A percentile compares a stretch with the other conserved stretches of the same genome.
phyloP scores from a whole-genome alignment of 2,797 vertebrate genomes.

The Allobates femoralis region DNA sequence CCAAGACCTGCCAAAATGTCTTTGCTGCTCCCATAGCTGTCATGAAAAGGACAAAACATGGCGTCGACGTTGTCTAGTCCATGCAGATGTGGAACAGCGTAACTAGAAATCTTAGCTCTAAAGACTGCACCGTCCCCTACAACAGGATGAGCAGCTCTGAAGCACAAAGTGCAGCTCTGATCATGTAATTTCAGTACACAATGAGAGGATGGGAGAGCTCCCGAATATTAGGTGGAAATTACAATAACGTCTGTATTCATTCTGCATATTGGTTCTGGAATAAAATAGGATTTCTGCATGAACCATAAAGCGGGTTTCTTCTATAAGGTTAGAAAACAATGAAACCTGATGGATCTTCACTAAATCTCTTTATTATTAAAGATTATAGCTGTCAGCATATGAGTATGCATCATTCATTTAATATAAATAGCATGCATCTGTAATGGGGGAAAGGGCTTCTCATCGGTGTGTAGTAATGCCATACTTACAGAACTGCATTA shows the following conservation, averaged over 20 bases:
- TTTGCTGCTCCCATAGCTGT: no score
- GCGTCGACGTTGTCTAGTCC: no score
- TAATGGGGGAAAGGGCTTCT: conserved; percentile 39
- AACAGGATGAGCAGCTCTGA: neutral
- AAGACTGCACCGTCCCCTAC: no score
- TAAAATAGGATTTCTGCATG: neutral
- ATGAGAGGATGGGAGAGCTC: neutral
- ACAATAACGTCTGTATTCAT: neutral
- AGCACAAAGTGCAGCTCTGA: neutral
- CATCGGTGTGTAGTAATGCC: conserved; percentile 25
- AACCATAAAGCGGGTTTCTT: neutral
- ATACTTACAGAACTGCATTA: conserved; percentile 52
- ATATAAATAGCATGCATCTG: conserved; percentile 41
- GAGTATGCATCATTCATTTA: conserved; percentile 41
- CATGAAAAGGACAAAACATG: no score
- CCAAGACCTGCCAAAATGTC: no score
- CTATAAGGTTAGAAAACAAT: conserved; percentile 1
- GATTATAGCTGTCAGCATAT: conserved; percentile 20
- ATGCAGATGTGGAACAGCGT: no score
- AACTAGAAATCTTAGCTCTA: neutral
- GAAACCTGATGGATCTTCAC: neutral
- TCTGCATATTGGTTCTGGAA: neutral
- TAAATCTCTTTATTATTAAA: conserved; percentile 44
- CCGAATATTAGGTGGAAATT: neutral
- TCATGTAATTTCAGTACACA: neutral